Evolutionary conservation across 2,797 vertebrate genomes (phyloP).

Genomic region (Cuniculus paca): DNA sequence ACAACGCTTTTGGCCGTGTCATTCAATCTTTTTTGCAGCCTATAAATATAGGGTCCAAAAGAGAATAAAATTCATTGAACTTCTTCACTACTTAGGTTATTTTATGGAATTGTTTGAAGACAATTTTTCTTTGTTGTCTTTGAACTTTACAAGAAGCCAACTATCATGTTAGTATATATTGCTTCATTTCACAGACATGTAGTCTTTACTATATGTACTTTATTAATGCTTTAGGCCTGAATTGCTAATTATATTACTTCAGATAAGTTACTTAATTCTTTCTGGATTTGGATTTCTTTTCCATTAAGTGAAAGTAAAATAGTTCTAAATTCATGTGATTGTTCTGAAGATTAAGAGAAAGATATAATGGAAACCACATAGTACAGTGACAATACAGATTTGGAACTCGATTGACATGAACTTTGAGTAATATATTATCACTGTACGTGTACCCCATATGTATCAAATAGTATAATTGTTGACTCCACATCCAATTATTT

Average conservation of each 20-base stretch:
- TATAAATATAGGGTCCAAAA: background rate
- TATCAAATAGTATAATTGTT: background rate
- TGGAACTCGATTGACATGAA: background rate
- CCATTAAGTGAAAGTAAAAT: background rate
- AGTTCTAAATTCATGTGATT: background rate
- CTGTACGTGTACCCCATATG: background rate
- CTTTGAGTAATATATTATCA: background rate
- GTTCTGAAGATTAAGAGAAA: background rate
- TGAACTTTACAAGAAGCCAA: background rate
- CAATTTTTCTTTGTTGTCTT: conserved; percentile 26
- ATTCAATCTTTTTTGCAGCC: background rate
- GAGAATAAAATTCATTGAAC: background rate
- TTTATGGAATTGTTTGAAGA: background rate
- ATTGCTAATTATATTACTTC: background rate
- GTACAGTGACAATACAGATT: background rate
- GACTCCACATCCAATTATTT: background rate
- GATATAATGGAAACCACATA: background rate
- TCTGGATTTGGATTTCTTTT: background rate
- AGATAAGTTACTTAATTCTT: background rate
- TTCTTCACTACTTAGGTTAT: background rate
- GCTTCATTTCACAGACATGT: background rate
- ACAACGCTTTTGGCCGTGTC: background rate
- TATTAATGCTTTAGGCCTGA: background rate
- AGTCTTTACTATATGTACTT: background rate
- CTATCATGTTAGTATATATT: background rate